Evolutionary conservation across 1,140 invertebrate species (phyloP).

Genomic region (Muscidifurax raptorellus): DNA sequence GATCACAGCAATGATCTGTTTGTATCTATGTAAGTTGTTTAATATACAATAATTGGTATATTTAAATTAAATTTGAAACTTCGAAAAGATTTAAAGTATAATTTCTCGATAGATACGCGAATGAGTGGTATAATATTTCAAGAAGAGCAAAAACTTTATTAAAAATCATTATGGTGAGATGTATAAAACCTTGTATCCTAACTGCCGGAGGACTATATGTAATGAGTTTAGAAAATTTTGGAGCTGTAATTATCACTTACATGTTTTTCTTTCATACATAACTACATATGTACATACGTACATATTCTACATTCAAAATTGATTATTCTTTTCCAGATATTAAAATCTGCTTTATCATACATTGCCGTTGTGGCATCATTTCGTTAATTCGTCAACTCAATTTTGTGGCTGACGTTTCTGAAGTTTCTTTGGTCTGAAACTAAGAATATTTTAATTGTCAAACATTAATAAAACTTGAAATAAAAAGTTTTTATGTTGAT

Average conservation of each 20-base stretch:
- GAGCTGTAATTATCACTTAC: constrained; percentile 6
- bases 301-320: not conserved
- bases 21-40: not conserved
- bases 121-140: not conserved
- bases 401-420: too few species aligned
- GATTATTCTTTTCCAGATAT: not conserved
- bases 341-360: constrained; percentile 14
- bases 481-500: too few species aligned
- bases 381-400: not conserved
- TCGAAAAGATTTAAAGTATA: not conserved
- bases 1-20: not conserved
- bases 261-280: not conserved
- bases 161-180: constrained; percentile 16
- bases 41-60: not conserved
- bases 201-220: constrained; percentile 13
- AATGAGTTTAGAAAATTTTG: constrained; percentile 25
- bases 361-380: not conserved
- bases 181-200: not conserved
- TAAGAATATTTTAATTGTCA: too few species aligned
- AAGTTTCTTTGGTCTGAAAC: too few species aligned
- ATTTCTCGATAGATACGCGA: not conserved
- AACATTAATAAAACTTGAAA: too few species aligned
- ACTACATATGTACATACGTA: not conserved
- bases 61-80: not conserved
- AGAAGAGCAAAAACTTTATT: not conserved